These are phyloP conservation scores for Notechis scutatus DNA, from an alignment of 2,113 vertebrate species.

Conservation along the genomic window DNA sequence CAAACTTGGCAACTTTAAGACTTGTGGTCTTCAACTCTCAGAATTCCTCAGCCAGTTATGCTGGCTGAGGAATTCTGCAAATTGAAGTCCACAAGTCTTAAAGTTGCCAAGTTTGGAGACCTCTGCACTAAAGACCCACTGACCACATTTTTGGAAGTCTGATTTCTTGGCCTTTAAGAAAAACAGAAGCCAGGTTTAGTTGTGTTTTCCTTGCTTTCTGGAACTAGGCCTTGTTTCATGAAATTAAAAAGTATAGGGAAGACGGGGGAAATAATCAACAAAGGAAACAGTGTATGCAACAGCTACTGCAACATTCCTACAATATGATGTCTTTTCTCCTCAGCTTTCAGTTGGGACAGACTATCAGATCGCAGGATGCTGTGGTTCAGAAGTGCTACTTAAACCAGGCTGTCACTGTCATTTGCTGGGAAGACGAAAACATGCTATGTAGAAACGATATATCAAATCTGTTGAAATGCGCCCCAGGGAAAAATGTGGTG, in stretches of 20 bases:
- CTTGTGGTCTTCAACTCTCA: no score
- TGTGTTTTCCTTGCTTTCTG: constrained; percentile 60
- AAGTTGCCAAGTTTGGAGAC: no score
- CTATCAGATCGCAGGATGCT: constrained; percentile 58
- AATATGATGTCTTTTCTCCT: constrained; percentile 54
- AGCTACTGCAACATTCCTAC: constrained; percentile 47
- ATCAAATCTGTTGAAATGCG: constrained; percentile 42
- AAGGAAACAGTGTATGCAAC: constrained; percentile 48
- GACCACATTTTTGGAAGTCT: constrained; percentile 67
- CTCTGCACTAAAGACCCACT: constrained; percentile 60
- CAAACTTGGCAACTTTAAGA: no score
- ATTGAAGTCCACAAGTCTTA: no score
- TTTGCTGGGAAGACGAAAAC: constrained; percentile 54
- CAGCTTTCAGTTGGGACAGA: constrained; percentile 42
- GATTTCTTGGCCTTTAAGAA: constrained; percentile 69
- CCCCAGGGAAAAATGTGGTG: constrained; percentile 5
- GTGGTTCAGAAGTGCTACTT: constrained; percentile 52
- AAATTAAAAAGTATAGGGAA: constrained; percentile 54
- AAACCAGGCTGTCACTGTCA: constrained; percentile 47
- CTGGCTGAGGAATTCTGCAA: no score
- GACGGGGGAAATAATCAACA: constrained; percentile 41
- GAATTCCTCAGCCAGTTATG: no score
- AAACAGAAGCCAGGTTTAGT: constrained; percentile 64
- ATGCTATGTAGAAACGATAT: constrained; percentile 37
- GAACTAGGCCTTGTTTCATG: constrained; percentile 61